Conservation (phyloP, 2,888 invertebrate genomes). For the Drosophila subsilvestris region DNA sequence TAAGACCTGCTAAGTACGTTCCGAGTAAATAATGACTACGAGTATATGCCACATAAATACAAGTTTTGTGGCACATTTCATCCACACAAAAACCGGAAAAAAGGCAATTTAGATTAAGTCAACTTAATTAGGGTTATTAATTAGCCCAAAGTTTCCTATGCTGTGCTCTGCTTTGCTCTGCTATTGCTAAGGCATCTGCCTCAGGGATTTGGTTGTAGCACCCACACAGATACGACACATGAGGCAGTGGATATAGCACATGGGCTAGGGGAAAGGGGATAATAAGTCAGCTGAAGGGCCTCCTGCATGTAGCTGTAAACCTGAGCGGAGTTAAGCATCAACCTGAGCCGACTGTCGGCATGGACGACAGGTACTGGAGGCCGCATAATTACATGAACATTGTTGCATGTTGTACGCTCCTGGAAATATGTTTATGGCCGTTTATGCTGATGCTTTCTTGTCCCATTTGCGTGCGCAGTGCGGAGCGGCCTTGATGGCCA, state of each 20-base stretch:
- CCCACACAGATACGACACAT: neutral
- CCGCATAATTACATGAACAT: conserved; percentile 70
- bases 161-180: conserved; percentile 16
- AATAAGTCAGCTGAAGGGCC: conserved; percentile 45
- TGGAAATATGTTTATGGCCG: conserved; percentile 61
- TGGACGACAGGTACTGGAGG: conserved; percentile 34
- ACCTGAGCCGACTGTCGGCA: conserved; percentile 35
- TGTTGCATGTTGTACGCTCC: conserved; percentile 46
- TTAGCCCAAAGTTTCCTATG: conserved; percentile 37
- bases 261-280: neutral
- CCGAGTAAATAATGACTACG: neutral
- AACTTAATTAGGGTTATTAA: conserved; percentile 46
- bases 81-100: conserved; percentile 18
- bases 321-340: conserved; percentile 28
- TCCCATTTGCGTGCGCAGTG: conserved; percentile 36
- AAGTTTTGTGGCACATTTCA: conserved; percentile 27
- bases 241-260: neutral
- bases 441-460: conserved; percentile 47
- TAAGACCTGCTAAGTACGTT: conserved; percentile 24
- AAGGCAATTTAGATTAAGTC: conserved; percentile 33
- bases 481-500: neutral
- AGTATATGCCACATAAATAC: conserved; percentile 30
- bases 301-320: conserved; percentile 10
- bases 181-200: conserved; percentile 7
- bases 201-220: conserved; percentile 8